Percentiles rank a stretch among this genome's conserved stretches.
phyloP scores from a whole-genome alignment of 2,113 vertebrate genomes.

The Strigops habroptila region DNA sequence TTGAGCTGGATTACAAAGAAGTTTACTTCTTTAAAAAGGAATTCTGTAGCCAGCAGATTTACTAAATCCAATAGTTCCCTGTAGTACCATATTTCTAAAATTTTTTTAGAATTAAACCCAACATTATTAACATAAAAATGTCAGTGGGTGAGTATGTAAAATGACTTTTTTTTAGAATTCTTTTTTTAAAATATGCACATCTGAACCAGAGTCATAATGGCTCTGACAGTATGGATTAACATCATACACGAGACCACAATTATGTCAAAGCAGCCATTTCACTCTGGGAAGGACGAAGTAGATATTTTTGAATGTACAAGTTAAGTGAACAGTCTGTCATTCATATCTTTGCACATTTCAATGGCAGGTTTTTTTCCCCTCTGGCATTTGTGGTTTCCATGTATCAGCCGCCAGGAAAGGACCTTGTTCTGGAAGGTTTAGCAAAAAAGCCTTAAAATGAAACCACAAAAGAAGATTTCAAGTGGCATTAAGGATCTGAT shows the following conservation, averaged over 20 bases:
- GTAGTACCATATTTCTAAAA: background rate
- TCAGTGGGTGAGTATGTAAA: background rate
- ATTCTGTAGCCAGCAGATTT: background rate
- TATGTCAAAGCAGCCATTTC: conserved; percentile 40
- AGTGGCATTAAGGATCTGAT: conserved; percentile 43
- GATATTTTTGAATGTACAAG: conserved; percentile 60
- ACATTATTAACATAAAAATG: conserved; percentile 13
- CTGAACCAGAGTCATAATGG: conserved; percentile 46
- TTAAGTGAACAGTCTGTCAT: conserved; percentile 51
- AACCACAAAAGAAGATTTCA: conserved; percentile 48
- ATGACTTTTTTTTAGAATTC: background rate
- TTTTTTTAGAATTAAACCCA: background rate
- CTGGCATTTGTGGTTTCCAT: conserved; percentile 48
- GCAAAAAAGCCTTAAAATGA: conserved; percentile 40
- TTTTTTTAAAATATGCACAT: conserved; percentile 29
- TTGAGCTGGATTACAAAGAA: background rate
- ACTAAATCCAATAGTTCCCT: background rate
- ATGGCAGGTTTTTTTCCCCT: conserved; percentile 54
- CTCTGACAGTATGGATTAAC: background rate
- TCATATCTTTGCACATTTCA: conserved; percentile 37
- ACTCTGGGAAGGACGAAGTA: conserved; percentile 34
- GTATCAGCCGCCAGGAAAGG: conserved; percentile 40
- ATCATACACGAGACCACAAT: conserved; percentile 20
- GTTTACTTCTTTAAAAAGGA: background rate
- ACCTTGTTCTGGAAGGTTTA: conserved; percentile 58